Percentiles rank a stretch among this genome's conserved stretches.
These are phyloP conservation scores for Holothuria scabra DNA, from an alignment of 53 echinoderm and acorn worm species.

Conservation along the genomic window DNA sequence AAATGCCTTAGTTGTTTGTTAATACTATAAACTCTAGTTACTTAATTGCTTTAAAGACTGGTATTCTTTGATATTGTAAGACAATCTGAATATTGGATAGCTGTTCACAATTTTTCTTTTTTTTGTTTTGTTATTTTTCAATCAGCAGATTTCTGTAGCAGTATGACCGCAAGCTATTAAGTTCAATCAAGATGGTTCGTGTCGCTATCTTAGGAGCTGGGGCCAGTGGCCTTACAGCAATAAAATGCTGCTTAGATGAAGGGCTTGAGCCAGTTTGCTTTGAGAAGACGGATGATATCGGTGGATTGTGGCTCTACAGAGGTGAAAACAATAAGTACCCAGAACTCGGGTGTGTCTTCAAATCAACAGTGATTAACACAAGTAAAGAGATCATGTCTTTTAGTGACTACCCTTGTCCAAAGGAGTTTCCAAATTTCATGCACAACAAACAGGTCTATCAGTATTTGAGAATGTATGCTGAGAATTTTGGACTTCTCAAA, in stretches of 20 bases:
- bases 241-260: slow-evolving; percentile 87
- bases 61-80: no score
- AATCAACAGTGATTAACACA: slow-evolving; percentile 69
- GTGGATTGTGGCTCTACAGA: slow-evolving; percentile 84
- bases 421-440: slow-evolving; percentile 90
- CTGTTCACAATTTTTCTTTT: no score
- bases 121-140: no score
- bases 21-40: no score
- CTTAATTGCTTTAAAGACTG: no score
- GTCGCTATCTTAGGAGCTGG: slow-evolving; percentile 87
- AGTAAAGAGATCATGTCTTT: slow-evolving; percentile 73
- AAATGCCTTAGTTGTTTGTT: no score
- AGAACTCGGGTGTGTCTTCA: slow-evolving; percentile 66
- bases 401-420: slow-evolving; percentile 88
- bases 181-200: slow-evolving; percentile 5
- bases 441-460: slow-evolving; percentile 76
- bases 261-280: slow-evolving; percentile 81
- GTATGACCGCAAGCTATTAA: neutral
- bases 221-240: slow-evolving; percentile 81
- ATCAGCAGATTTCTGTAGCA: neutral
- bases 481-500: slow-evolving; percentile 54
- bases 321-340: slow-evolving; percentile 45
- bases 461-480: slow-evolving; percentile 57
- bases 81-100: no score
- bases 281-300: slow-evolving; percentile 80